Evolutionary conservation across 2,113 vertebrate species (phyloP), one percentile per base, ranked within the genome.

Genomic region (Sceloporus tristichus): DNA sequence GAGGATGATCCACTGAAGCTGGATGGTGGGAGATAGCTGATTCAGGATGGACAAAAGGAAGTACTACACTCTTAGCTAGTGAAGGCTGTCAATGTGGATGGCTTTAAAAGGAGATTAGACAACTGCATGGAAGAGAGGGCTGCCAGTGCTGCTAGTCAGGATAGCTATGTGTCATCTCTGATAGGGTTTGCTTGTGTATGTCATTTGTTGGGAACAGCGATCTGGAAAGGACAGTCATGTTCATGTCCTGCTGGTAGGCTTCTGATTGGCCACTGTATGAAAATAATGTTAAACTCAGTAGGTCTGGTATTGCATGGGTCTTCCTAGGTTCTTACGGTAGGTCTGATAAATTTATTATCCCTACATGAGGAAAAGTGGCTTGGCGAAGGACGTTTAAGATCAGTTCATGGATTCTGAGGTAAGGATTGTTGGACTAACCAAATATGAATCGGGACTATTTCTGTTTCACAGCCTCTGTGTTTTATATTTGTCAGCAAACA

Each of bases 301-400:
- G 16, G 13, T 62, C 59, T 62, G 16, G 14, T 62, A 53, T 78
- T 13, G 29, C 13, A 34, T 59, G 48, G 38, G 56, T 65, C 34
- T 13, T 11, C 16, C 4, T 21, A 62, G 23, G 11, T n/a, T 38
- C 40, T 16, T 62, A 85, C 38, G 23, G 74, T 54, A 70, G 48
- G 9, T 8, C 6, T 8, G 42, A 9, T 66, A 54, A 2, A 34
- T 7, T 34, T 86, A 13, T 16, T 81, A 34, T 78, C 85, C 34
- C 86, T 53, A 84, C 79, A 90, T 90, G 4, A 84, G 82, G 87
- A 82, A 79, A 2, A 29, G 90, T 21, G 40, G 82, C 19, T 53
- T 68, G 10, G 27, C 38, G 14, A 76, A 18, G 84, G 56, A 75
- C 54, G 40, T 71, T 29, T 84, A 82, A 85, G 6, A 0, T 23